phyloP scores from a whole-genome alignment of 1,140 invertebrate species.

The Conus ventricosus region DNA sequence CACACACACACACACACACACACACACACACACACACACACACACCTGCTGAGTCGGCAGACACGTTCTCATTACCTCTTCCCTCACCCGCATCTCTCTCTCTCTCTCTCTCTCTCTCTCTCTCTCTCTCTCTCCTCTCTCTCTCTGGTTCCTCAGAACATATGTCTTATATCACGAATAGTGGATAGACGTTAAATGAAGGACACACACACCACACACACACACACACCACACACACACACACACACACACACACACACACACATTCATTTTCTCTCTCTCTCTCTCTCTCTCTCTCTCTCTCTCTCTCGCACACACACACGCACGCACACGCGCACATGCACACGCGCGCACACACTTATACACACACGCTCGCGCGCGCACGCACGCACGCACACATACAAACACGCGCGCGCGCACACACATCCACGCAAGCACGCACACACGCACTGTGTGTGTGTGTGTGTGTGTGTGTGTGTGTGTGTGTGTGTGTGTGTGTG shows the following conservation, averaged over 20 bases:
- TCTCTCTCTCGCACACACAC: neutral
- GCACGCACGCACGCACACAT: neutral
- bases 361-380: slow-evolving; percentile 15
- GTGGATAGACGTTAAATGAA: too few relatives aligned
- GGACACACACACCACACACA: neutral
- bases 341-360: slow-evolving; percentile 14
- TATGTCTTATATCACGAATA: too few relatives aligned
- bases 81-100: neutral
- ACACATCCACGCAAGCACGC: neutral
- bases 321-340: neutral
- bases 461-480: too few relatives aligned
- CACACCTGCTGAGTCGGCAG: neutral
- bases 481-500: too few relatives aligned
- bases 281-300: too few relatives aligned
- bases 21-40: slow-evolving; percentile 20
- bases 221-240: slow-evolving; percentile 1
- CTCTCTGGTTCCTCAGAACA: too few relatives aligned
- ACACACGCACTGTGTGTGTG: too few relatives aligned
- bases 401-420: slow-evolving; percentile 10
- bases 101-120: too few relatives aligned
- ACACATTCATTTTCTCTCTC: neutral
- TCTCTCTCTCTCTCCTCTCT: too few relatives aligned
- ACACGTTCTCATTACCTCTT: too few relatives aligned
- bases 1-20: slow-evolving; percentile 12
- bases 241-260: neutral